These are phyloP conservation scores for Drosophila pegasa DNA, from an alignment of 2,888 invertebrate species.

Conservation along the genomic window DNA sequence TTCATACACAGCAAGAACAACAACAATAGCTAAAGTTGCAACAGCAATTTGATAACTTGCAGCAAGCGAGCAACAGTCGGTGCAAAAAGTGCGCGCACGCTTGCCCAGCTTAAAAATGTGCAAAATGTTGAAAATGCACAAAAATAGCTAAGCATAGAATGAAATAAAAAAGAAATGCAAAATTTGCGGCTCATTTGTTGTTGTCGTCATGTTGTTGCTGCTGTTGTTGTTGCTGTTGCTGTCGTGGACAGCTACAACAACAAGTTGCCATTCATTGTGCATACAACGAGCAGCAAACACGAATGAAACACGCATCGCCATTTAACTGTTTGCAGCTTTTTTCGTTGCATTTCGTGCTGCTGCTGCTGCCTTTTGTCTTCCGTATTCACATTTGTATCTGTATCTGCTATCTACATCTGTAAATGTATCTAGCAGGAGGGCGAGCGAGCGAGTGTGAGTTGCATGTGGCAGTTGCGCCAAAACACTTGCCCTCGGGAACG, in stretches of 20 bases:
- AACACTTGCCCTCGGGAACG: conserved; percentile 36
- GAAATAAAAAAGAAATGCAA: conserved; percentile 40
- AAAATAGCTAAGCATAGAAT: conserved; percentile 59
- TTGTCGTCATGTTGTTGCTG: conserved; percentile 31
- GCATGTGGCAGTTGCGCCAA: conserved; percentile 29
- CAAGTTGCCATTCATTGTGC: conserved; percentile 47
- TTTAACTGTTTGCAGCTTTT: conserved; percentile 58
- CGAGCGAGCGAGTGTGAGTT: not conserved
- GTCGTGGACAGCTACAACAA: conserved; percentile 27
- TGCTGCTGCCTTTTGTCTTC: conserved; percentile 37
- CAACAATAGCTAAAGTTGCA: conserved; percentile 26
- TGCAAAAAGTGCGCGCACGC: conserved; percentile 65
- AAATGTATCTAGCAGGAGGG: conserved; percentile 30
- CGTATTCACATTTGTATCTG: conserved; percentile 47
- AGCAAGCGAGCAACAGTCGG: conserved; percentile 49
- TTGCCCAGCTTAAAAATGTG: conserved; percentile 58
- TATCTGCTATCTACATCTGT: conserved; percentile 23
- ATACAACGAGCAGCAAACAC: conserved; percentile 49
- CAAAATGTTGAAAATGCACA: conserved; percentile 61
- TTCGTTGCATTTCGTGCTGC: not conserved
- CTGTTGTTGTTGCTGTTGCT: conserved; percentile 1
- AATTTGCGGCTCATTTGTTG: conserved; percentile 37
- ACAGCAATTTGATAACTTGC: conserved; percentile 49
- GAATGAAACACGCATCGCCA: conserved; percentile 66
- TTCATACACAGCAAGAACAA: conserved; percentile 64